Conservation (phyloP, 2,113 vertebrate genomes). For the Chauna torquata region DNA sequence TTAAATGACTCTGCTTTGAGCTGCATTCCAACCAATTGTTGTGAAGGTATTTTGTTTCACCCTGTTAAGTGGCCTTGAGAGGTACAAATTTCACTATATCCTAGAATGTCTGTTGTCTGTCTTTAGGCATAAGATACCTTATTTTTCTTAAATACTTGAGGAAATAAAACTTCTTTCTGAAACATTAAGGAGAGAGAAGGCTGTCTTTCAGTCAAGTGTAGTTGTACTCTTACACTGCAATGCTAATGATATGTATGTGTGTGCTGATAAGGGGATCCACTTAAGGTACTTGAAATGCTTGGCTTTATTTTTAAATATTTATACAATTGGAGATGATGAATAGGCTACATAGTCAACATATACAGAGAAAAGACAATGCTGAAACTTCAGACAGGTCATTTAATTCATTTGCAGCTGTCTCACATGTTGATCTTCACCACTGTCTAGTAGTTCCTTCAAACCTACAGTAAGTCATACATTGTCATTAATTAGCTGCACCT, state of each 20-base stretch:
- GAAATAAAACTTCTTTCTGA: neutral
- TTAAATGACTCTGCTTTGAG: neutral
- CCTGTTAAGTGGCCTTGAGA: neutral
- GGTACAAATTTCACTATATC: neutral
- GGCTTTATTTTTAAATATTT: neutral
- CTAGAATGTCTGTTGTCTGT: neutral
- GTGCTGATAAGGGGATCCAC: neutral
- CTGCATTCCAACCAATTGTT: neutral
- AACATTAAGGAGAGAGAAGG: neutral
- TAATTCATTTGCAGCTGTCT: neutral
- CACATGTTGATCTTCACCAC: neutral
- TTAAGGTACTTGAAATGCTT: neutral
- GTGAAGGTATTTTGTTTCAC: neutral
- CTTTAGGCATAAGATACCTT: neutral
- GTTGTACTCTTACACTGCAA: neutral
- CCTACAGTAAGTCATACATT: neutral
- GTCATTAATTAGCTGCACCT: constrained; percentile 25
- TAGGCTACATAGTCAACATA: neutral
- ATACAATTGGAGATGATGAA: neutral
- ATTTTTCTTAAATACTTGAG: neutral
- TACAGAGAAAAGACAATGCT: neutral
- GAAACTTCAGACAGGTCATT: neutral
- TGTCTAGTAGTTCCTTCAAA: neutral
- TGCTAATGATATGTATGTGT: neutral
- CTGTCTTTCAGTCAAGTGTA: neutral